Conservation (phyloP, 2,797 vertebrate genomes). For the Micrastur ruficollis region DNA sequence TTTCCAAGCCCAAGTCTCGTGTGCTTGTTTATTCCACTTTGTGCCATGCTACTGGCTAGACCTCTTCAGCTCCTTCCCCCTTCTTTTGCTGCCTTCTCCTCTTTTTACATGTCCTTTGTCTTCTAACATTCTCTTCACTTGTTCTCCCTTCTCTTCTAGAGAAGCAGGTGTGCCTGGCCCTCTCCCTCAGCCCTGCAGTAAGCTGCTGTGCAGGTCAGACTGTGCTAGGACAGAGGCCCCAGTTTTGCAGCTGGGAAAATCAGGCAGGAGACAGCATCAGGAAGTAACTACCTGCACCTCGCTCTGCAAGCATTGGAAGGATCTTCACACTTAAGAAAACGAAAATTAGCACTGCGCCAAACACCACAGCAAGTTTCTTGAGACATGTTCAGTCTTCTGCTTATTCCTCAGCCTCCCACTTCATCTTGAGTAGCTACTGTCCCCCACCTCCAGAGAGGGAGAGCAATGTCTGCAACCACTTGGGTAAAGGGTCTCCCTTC, state of each 20-base stretch:
- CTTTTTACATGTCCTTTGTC: neutral
- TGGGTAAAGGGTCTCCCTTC: neutral
- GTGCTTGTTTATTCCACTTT: neutral
- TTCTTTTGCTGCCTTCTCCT: neutral
- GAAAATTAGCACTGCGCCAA: neutral
- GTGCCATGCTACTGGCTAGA: neutral
- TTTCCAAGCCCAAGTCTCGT: neutral
- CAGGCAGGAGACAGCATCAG: neutral
- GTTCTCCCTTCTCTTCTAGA: neutral
- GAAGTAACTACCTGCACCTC: neutral
- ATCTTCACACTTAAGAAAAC: neutral
- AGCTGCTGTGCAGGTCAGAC: neutral
- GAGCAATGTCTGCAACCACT: neutral
- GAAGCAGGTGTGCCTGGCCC: neutral
- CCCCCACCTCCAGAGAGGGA: neutral
- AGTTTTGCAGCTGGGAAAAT: neutral
- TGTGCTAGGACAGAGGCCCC: fast-evolving
- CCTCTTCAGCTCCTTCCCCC: neutral
- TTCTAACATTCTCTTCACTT: neutral
- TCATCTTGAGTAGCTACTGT: neutral
- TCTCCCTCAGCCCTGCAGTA: neutral
- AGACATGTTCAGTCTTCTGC: neutral
- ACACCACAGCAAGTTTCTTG: neutral
- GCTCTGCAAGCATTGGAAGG: neutral
- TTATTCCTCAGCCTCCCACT: neutral